phyloP scores from a whole-genome alignment of 2,888 invertebrate species.

The Pheosia gnoma region DNA sequence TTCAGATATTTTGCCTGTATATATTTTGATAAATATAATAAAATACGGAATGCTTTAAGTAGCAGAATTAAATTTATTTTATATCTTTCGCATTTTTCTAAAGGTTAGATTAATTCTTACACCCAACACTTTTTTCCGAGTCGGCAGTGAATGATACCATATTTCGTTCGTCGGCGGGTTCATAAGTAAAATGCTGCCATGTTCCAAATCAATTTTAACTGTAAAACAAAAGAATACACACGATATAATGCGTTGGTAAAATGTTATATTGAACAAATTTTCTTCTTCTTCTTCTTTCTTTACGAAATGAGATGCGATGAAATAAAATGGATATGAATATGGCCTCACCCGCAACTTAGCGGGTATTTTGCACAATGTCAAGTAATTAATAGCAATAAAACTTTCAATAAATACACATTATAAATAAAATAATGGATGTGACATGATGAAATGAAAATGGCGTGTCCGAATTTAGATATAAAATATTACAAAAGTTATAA shows the following conservation, averaged over 20 bases:
- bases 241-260: neutral
- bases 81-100: slow-evolving; percentile 70
- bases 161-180: slow-evolving; percentile 87
- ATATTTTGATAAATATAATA: neutral
- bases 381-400: too few relatives aligned
- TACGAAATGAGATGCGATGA: too few relatives aligned
- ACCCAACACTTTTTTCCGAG: slow-evolving; percentile 79
- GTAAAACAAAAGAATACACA: slow-evolving; percentile 44
- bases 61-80: neutral
- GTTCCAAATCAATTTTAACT: slow-evolving; percentile 85
- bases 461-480: slow-evolving; percentile 14
- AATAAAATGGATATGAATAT: too few relatives aligned
- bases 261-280: too few relatives aligned
- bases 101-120: slow-evolving; percentile 88
- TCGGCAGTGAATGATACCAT: slow-evolving; percentile 89
- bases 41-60: too few relatives aligned
- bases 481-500: slow-evolving; percentile 4
- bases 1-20: slow-evolving; percentile 9
- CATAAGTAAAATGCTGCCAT: slow-evolving; percentile 88
- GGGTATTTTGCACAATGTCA: too few relatives aligned
- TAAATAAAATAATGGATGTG: too few relatives aligned
- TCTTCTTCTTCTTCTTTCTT: too few relatives aligned
- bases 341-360: too few relatives aligned
- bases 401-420: too few relatives aligned
- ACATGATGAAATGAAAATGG: too few relatives aligned